A percentile compares a stretch with the other conserved stretches of the same genome.
Conservation (phyloP, 2,113 vertebrate species). For the Nycticebus coucang region DNA sequence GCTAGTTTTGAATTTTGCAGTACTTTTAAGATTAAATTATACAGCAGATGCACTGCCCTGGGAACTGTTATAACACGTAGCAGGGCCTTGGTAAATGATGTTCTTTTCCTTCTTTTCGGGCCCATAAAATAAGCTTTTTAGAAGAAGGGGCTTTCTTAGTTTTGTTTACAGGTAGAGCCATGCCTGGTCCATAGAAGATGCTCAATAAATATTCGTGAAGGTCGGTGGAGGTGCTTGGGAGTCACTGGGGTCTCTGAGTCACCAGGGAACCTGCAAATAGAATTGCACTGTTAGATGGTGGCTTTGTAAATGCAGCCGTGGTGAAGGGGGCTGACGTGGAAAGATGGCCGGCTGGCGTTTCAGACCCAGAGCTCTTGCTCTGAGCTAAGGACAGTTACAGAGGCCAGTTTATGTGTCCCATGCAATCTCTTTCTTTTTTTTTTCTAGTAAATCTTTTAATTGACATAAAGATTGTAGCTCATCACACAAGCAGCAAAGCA, state of each 20-base stretch:
- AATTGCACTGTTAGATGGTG: neutral
- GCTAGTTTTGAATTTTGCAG: neutral
- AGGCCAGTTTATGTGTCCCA: neutral
- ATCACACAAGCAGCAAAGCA: neutral
- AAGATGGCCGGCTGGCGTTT: rapidly evolving
- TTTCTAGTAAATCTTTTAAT: neutral
- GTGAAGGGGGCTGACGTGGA: rapidly evolving
- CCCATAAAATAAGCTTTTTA: neutral
- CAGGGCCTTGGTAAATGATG: neutral
- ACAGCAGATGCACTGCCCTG: rapidly evolving
- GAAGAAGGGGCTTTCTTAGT: neutral
- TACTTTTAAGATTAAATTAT: neutral
- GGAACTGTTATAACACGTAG: neutral
- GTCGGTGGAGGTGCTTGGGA: neutral
- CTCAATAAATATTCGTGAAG: neutral
- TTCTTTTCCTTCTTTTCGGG: neutral
- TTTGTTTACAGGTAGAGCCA: neutral
- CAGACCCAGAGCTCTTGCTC: neutral
- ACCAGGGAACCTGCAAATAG: neutral
- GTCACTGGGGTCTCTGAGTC: neutral
- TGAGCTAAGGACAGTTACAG: neutral
- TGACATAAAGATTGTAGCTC: neutral
- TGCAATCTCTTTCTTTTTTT: neutral
- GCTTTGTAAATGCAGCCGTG: neutral
- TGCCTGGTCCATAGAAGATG: neutral